Evolutionary conservation across 2,113 vertebrate species (phyloP).

Genomic region (Heterotis niloticus): DNA sequence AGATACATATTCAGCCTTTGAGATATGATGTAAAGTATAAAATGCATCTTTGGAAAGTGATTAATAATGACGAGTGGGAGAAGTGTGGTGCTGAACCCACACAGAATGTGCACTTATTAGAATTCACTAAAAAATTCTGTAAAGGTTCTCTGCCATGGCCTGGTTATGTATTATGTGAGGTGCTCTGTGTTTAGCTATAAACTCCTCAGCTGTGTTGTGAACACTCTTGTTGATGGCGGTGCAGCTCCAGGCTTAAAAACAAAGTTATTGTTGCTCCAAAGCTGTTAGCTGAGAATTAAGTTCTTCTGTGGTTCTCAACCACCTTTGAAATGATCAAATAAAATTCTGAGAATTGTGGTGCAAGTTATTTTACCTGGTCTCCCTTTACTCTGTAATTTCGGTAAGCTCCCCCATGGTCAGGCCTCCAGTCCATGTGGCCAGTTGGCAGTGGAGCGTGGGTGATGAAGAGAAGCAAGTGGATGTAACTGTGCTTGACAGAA

Average conservation of each 20-base stretch:
- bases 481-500: too few species aligned
- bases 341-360: too few species aligned
- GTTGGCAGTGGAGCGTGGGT: neutral
- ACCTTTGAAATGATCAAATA: neutral
- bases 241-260: constrained; percentile 32
- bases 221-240: constrained; percentile 52
- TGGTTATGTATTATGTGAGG: too few species aligned
- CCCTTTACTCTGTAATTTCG: neutral
- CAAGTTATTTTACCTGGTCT: neutral
- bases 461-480: neutral
- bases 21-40: neutral
- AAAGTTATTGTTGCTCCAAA: neutral
- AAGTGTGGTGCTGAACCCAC: too few species aligned
- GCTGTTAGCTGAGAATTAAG: too few species aligned
- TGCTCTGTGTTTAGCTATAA: constrained; percentile 54
- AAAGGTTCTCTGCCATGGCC: too few species aligned
- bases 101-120: too few species aligned
- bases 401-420: neutral
- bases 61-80: neutral
- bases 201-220: constrained; percentile 67
- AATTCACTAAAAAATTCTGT: too few species aligned
- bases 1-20: neutral
- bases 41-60: neutral
- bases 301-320: neutral
- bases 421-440: neutral